Evolutionary conservation across 1,140 invertebrate species (phyloP), one percentile per base, ranked within the genome.

Genomic region (Lucilia cuprina): DNA sequence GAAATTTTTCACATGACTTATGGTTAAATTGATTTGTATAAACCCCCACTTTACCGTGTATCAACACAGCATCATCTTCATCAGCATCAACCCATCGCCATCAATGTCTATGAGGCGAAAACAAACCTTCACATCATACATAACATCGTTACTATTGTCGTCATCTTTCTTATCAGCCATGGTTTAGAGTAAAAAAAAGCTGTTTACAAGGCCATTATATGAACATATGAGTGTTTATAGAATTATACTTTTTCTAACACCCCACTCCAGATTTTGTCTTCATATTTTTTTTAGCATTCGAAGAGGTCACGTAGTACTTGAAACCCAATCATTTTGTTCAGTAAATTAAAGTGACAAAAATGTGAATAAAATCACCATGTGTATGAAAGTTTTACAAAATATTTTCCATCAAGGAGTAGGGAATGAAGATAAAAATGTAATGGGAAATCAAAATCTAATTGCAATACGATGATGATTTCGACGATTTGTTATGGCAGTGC

Each of bases 401-500:
- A 30, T 30, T 30, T 30, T 30, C 25, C 1, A 30, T 30, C 25
- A 30, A 30, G 25, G 25, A 30, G 25, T 30, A 30, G 25, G 3
- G 25, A 30, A 30, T 30, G 25, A 30, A 30, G 25, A 30, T 30
- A 30, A 30, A 30, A 30, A 30, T 30, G 25, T 30, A 30, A 30
- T 30, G 17, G 17, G 13, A 13, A 13, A 55, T 13, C 50, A 55
- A 70, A 70, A 70, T 19, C n/a, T 19, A 70, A 70, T 70, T 70
- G 65, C 65, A 70, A 70, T 70, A 19, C 19, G n/a, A 70, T 70
- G 77, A 49, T 50, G 47, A 80, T 80, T 25, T 50, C 21, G 77
- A 49, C 25, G 77, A 80, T 80, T 80, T 80, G 77, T 80, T 70
- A 70, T 70, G 65, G 65, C 65, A 70, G 13, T 70, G 65, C 77